Base-by-base conservation (phyloP, 2,888 invertebrate species). In the Stramonita haemastoma region DNA sequence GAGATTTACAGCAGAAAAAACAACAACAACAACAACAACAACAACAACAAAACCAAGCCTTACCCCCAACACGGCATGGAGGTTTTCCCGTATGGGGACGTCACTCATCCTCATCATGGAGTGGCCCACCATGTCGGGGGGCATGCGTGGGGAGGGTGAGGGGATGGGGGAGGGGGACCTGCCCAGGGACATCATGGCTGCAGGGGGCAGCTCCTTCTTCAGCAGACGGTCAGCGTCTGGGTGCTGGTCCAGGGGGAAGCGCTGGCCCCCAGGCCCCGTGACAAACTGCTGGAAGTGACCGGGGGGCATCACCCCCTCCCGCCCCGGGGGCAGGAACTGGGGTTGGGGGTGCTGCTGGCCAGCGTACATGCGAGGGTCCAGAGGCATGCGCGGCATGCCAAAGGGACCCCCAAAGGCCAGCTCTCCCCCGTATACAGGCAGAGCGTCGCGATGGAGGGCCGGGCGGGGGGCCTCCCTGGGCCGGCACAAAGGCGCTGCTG, bases 311-410 rank as follows among this genome's bases (percentile, higher is more conserved):
- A 90, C 86, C 15, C 90, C 91, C 15, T 91, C 91, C 22, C 91
- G 66, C 26, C 90, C 88, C 8, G 46, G 90, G 81, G 81, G 57
- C 46, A 46, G 73, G 79, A 73, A 87, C 70, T 77, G 85, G 84
- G 57, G 90, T 1, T 70, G 70, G 11, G 91, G 88, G 34, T 85
- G 91, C 70, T 88, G 92, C 81, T 89, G 91, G 26, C 89, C 90
- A 56, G 77, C 87, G 70, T 90, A 92, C 11, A 93, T 91, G 22
- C 93, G 93, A n/a, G 94, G 94, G 29, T 94, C 94, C n/a, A 94
- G 90, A 19, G 91, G 92, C 89, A 93, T 90, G n/a, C 93, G 90
- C 34, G 87, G 86, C 90, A 91, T 91, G 1, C 92, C 90, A 77
- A 91, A 90, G 0, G 92, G 92, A 34, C 90, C 89, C 17, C 91